These are phyloP conservation scores for Ormia ochracea DNA, from an alignment of 2,888 invertebrate genomes.

Conservation along the genomic window DNA sequence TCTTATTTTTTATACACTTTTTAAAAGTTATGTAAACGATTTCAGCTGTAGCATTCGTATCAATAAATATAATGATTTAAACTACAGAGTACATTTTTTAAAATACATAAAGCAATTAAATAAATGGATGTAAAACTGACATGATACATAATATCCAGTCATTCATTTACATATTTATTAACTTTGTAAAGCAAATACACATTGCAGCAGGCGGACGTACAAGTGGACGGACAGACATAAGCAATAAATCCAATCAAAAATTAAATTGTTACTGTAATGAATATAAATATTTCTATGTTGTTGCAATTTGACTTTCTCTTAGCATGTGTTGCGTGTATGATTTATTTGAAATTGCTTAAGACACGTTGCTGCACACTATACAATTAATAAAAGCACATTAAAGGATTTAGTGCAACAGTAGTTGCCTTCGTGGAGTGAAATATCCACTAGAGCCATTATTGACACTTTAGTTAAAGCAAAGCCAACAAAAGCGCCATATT, in stretches of 20 bases:
- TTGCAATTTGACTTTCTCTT: neutral
- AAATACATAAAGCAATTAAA: slow-evolving; percentile 54
- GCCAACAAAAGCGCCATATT: no score
- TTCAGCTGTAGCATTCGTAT: neutral
- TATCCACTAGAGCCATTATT: no score
- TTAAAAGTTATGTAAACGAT: neutral
- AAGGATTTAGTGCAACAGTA: neutral
- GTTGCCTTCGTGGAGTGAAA: neutral
- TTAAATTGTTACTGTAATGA: slow-evolving; percentile 49
- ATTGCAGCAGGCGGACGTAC: neutral
- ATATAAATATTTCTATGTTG: neutral
- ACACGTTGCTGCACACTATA: neutral
- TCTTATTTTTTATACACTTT: neutral
- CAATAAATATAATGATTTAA: neutral
- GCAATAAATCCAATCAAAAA: slow-evolving; percentile 49
- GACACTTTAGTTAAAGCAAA: no score
- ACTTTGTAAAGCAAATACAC: slow-evolving; percentile 5
- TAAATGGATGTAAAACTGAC: slow-evolving; percentile 52
- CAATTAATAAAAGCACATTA: neutral
- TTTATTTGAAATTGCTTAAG: slow-evolving; percentile 24
- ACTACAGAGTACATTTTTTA: slow-evolving; percentile 22
- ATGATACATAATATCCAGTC: slow-evolving; percentile 46
- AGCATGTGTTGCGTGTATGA: neutral
- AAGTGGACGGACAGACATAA: neutral
- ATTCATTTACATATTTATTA: slow-evolving; percentile 45